A percentile compares a stretch with the other conserved stretches of the same genome.
Conservation (phyloP, 2,113 vertebrate genomes). For the Phalacrocorax carbo region DNA sequence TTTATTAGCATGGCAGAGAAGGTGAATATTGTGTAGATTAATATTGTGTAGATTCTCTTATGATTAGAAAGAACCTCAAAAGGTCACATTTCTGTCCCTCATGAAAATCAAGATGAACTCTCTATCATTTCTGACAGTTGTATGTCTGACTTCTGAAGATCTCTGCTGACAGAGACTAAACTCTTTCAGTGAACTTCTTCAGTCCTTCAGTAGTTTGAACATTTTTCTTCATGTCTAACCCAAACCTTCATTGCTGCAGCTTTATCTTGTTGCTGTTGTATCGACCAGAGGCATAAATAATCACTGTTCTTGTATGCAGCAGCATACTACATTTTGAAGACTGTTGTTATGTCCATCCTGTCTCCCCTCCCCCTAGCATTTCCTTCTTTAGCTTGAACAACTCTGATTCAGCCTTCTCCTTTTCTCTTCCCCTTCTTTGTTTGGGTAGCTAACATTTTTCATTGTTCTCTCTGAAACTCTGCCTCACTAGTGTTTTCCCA, state of each 20-base stretch:
- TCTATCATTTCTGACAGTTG: neutral
- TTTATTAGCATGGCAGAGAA: neutral
- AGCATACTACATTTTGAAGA: neutral
- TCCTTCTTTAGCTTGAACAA: neutral
- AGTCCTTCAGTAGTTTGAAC: neutral
- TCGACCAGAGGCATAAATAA: neutral
- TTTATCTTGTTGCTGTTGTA: neutral
- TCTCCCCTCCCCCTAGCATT: neutral
- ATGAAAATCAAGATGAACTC: neutral
- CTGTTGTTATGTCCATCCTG: neutral
- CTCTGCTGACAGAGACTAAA: neutral
- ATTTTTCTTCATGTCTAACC: neutral
- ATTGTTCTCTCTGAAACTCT: neutral
- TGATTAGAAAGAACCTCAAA: neutral
- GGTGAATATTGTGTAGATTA: neutral
- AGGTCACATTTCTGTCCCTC: neutral
- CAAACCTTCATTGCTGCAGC: neutral
- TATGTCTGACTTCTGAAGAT: neutral
- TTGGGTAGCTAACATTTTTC: neutral
- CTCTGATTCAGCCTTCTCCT: neutral
- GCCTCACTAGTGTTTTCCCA: neutral
- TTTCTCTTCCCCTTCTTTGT: neutral
- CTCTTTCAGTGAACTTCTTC: neutral
- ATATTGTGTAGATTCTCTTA: neutral
- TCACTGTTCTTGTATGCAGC: neutral